Evolutionary conservation across 2,888 invertebrate genomes (phyloP).

Genomic region (Drosophila borborema): DNA sequence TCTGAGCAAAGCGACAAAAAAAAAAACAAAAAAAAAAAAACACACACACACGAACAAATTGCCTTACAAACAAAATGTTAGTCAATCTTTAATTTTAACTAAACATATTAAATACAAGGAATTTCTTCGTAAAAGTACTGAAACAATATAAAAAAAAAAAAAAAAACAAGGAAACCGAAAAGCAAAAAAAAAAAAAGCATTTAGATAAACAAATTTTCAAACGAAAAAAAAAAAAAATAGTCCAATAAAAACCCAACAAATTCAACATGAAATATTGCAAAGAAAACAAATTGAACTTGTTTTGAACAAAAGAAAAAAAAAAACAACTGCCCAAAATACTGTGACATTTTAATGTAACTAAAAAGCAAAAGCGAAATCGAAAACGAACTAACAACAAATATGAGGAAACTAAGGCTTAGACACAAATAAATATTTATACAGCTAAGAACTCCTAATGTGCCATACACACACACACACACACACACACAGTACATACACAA

Average conservation of each 20-base stretch:
- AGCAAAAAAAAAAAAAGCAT: conserved; percentile 43
- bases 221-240: conserved; percentile 46
- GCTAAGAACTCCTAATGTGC: conserved; percentile 66
- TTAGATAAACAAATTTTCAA: conserved; percentile 45
- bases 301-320: conserved; percentile 33
- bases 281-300: conserved; percentile 31
- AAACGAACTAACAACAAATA: conserved; percentile 4
- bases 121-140: conserved; percentile 53
- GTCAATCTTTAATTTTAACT: conserved; percentile 73
- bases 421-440: conserved; percentile 26
- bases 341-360: conserved; percentile 48
- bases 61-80: conserved; percentile 77
- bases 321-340: conserved; percentile 54
- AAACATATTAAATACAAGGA: conserved; percentile 58
- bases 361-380: conserved; percentile 17
- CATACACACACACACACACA: conserved; percentile 49
- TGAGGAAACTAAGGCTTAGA: conserved; percentile 17
- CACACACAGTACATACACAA: conserved; percentile 16
- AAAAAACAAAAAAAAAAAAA: not conserved
- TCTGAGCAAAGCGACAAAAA: conserved; percentile 52
- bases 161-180: conserved; percentile 11
- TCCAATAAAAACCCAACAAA: conserved; percentile 34
- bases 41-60: conserved; percentile 65
- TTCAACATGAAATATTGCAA: conserved; percentile 22
- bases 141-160: conserved; percentile 21